phyloP scores from a whole-genome alignment of 2,113 vertebrate genomes.

The Xenopus tropicalis region UCB_Xtro_10.0 CM004445.2:43198501-43199000 shows the following conservation, averaged over 20 bases:
- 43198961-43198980: background rate
- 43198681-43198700: constrained; percentile 19
- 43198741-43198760: background rate
- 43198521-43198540: no score
- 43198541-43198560: constrained; percentile 34
- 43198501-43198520: no score
- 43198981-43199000: constrained; percentile 6
- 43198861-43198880: background rate
- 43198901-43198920: no score
- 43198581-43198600: constrained; percentile 17
- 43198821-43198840: constrained; percentile 17
- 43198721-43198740: constrained; percentile 8
- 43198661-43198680: constrained; percentile 26
- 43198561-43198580: constrained; percentile 5
- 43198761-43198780: constrained; percentile 19
- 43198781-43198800: constrained; percentile 17
- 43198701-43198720: constrained; percentile 21
- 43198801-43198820: constrained; percentile 30
- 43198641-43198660: constrained; percentile 27
- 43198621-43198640: constrained; percentile 15
- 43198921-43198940: no score
- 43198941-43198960: background rate
- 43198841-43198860: constrained; percentile 11
- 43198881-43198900: no score
- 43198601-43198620: constrained; percentile 22